Conservation (phyloP, 2,113 vertebrate species). For the Oenanthe melanoleuca region DNA sequence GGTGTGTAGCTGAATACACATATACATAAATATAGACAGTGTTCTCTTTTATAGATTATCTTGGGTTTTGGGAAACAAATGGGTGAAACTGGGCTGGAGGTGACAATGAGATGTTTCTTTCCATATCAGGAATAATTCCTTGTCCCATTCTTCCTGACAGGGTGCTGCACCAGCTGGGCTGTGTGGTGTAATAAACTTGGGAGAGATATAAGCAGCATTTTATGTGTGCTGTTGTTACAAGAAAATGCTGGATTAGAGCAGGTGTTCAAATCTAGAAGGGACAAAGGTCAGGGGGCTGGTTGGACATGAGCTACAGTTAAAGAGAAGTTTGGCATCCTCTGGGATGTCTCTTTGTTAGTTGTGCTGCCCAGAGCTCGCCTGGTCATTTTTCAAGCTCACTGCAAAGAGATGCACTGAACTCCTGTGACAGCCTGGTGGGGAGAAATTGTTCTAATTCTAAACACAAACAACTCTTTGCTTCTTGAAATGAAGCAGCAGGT, state of each 20-base stretch:
- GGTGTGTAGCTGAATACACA: not conserved
- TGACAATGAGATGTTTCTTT: not conserved
- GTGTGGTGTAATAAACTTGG: not conserved
- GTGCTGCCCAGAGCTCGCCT: not conserved
- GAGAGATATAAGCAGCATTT: not conserved
- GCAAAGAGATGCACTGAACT: not conserved
- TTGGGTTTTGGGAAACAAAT: not conserved
- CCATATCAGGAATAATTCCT: not conserved
- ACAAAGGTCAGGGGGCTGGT: not conserved
- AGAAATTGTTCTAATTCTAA: not conserved
- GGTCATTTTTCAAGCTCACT: not conserved
- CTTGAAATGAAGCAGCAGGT: not conserved
- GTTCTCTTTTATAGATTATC: not conserved
- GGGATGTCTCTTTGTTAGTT: not conserved
- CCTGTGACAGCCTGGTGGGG: not conserved
- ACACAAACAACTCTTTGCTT: not conserved
- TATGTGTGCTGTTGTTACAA: not conserved
- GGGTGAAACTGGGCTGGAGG: not conserved
- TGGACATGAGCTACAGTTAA: not conserved
- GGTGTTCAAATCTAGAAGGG: not conserved
- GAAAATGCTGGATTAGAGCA: not conserved
- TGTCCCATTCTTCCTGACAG: fast-evolving
- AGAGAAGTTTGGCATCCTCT: not conserved
- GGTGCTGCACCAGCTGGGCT: fast-evolving
- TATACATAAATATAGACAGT: not conserved